Evolutionary conservation across 2,113 vertebrate genomes (phyloP).

Genomic region (Indicator indicator): DNA sequence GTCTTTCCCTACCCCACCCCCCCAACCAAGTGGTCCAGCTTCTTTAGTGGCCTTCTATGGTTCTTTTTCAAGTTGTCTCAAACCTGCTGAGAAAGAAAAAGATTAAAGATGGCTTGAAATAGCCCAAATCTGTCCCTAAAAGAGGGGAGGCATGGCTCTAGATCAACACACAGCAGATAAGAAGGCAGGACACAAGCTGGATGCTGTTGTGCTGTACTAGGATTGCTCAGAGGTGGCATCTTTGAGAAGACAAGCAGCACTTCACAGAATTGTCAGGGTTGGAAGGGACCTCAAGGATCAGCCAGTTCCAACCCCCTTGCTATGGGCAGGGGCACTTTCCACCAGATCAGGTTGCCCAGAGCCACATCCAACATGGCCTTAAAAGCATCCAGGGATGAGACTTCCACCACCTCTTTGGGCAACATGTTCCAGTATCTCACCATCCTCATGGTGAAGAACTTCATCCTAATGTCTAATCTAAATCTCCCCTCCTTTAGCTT

Average conservation of each 20-base stretch:
- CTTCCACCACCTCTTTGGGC: too few species aligned
- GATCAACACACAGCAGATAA: neutral
- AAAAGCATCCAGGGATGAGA: too few species aligned
- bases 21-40: slow-evolving; percentile 75
- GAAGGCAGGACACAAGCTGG: neutral
- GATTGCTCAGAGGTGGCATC: neutral
- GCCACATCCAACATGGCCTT: too few species aligned
- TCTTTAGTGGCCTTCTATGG: slow-evolving; percentile 73
- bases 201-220: neutral
- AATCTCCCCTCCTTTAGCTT: too few species aligned
- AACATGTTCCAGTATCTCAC: too few species aligned
- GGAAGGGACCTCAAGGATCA: too few species aligned
- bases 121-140: neutral
- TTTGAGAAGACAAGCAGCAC: neutral
- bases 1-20: neutral
- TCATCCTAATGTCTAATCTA: too few species aligned
- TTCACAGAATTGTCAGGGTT: too few species aligned
- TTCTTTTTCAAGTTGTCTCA: slow-evolving; percentile 84
- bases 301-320: too few species aligned
- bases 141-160: neutral
- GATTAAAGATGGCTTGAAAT: slow-evolving; percentile 53
- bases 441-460: too few species aligned
- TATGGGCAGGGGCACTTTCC: too few species aligned
- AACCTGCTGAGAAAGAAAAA: slow-evolving; percentile 80
- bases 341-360: too few species aligned